phyloP scores from a whole-genome alignment of 2,888 invertebrate genomes.

The Craniophora ligustri region DNA sequence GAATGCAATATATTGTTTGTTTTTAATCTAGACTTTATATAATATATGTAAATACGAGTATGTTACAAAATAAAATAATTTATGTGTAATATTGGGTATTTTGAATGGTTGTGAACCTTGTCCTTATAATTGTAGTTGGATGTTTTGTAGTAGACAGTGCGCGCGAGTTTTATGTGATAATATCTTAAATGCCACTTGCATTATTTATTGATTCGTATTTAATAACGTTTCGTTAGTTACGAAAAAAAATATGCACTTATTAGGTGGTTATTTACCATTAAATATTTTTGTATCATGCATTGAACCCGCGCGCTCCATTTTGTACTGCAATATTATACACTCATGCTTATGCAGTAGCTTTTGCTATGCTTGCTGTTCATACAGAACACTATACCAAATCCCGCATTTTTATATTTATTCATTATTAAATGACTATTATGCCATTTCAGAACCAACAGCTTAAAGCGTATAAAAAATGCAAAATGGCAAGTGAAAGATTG shows the following conservation, averaged over 20 bases:
- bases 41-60: constrained; percentile 50
- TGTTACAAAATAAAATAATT: constrained; percentile 59
- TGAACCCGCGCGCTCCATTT: constrained; percentile 23
- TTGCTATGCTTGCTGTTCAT: constrained; percentile 62
- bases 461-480: constrained; percentile 89
- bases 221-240: too few species aligned
- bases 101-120: constrained; percentile 55
- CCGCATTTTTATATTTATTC: neutral
- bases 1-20: constrained; percentile 46
- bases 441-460: constrained; percentile 86
- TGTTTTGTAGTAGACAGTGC: constrained; percentile 18
- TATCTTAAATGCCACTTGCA: constrained; percentile 17
- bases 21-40: constrained; percentile 43
- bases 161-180: constrained; percentile 27
- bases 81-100: constrained; percentile 55
- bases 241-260: too few species aligned
- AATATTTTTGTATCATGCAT: constrained; percentile 11
- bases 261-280: neutral
- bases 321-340: constrained; percentile 24
- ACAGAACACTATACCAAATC: constrained; percentile 5
- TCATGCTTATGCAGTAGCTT: constrained; percentile 52
- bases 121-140: constrained; percentile 29
- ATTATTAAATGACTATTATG: constrained; percentile 28
- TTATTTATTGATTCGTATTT: too few species aligned
- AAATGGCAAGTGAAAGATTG: constrained; percentile 91